Percentiles rank a stretch among this genome's conserved stretches.
Evolutionary conservation across 1,140 invertebrate genomes (phyloP).

Genomic region (Ruditapes philippinarum): DNA sequence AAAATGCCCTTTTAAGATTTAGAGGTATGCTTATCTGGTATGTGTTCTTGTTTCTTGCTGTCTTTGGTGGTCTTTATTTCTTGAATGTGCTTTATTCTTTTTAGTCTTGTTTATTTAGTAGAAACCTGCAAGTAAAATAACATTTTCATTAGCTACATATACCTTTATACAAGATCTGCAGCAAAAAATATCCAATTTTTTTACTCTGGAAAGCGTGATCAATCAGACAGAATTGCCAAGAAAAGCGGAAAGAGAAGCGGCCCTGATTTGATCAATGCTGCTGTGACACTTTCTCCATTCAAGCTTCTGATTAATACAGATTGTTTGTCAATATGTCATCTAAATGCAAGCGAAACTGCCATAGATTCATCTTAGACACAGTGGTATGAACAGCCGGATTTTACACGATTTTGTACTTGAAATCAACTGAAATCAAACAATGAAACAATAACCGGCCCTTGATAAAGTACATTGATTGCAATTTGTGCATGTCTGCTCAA

Average conservation of each 20-base stretch:
- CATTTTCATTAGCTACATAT: background rate
- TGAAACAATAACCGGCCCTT: background rate
- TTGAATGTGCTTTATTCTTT: background rate
- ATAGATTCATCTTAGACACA: background rate
- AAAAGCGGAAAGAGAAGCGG: background rate
- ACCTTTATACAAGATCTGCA: background rate
- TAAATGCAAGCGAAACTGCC: background rate
- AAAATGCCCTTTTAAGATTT: background rate
- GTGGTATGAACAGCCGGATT: background rate
- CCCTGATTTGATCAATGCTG: background rate
- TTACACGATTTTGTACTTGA: background rate
- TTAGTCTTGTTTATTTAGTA: background rate
- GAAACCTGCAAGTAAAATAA: slow-evolving; percentile 4
- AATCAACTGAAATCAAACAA: background rate
- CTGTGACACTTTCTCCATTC: background rate
- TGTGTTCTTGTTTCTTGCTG: background rate
- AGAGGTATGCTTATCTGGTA: too few species aligned
- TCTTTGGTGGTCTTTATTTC: background rate
- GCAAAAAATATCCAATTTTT: background rate
- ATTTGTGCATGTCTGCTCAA: too few species aligned
- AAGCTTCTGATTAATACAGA: slow-evolving; percentile 4
- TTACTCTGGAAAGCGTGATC: background rate
- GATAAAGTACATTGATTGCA: background rate
- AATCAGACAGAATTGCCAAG: background rate
- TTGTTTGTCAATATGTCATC: slow-evolving; percentile 33